A percentile compares a stretch with the other conserved stretches of the same genome.
phyloP scores from a whole-genome alignment of 2,113 vertebrate species.

The Drymodes brunneopygia region DNA sequence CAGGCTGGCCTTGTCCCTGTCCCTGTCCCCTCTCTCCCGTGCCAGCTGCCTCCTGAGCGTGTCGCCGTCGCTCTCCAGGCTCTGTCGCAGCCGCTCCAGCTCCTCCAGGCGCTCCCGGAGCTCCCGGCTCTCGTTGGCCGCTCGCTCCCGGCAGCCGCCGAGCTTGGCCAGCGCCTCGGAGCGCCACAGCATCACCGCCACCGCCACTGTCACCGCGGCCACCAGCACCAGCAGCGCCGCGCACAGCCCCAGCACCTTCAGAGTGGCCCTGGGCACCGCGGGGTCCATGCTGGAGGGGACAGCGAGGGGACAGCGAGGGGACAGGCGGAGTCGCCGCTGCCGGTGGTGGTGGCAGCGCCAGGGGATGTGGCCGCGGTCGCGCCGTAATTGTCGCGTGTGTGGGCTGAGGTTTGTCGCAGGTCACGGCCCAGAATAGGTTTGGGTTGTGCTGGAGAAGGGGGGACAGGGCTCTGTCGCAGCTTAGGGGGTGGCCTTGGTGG shows the following conservation, averaged over 20 bases:
- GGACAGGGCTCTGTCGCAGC: background rate
- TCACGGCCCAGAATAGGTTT: background rate
- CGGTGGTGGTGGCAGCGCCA: fast-evolving
- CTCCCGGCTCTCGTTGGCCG: slow-evolving; percentile 8
- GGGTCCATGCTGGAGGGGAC: background rate
- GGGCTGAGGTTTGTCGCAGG: background rate
- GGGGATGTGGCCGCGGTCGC: fast-evolving
- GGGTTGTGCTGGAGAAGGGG: background rate
- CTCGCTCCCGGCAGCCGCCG: background rate
- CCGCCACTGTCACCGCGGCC: background rate
- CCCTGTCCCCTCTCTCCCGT: fast-evolving
- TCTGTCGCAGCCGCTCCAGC: background rate
- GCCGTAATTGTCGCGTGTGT: background rate
- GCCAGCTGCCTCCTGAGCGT: background rate
- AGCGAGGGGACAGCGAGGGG: background rate
- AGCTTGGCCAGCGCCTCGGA: background rate
- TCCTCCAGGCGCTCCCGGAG: background rate
- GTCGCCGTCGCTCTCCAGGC: background rate
- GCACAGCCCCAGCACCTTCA: slow-evolving; percentile 30
- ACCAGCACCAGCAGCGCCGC: slow-evolving; percentile 27
- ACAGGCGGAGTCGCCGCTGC: background rate
- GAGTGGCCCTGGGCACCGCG: background rate
- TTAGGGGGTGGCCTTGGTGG: background rate
- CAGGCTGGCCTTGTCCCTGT: background rate
- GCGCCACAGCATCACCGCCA: slow-evolving; percentile 7